Evolutionary conservation across 2,888 invertebrate genomes (phyloP).

Genomic region (Caenorhabditis imperialis): DNA sequence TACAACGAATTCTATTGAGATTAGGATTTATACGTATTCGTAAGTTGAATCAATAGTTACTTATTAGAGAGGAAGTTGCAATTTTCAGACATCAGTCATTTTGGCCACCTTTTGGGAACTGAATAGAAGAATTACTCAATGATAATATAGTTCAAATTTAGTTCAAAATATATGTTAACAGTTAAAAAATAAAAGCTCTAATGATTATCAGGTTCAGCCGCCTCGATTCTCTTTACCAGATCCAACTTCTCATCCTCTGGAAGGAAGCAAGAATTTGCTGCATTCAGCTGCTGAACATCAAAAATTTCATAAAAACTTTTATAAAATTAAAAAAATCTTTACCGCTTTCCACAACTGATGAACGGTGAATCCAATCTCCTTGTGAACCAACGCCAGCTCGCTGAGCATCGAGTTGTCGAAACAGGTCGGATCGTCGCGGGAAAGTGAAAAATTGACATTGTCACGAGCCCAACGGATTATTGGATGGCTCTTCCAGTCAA

Average conservation of each 20-base stretch:
- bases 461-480: slow-evolving; percentile 81
- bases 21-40: too few relatives aligned
- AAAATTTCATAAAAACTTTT: too few relatives aligned
- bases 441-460: slow-evolving; percentile 82
- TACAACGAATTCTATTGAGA: too few relatives aligned
- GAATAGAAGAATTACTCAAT: too few relatives aligned
- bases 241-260: slow-evolving; percentile 80
- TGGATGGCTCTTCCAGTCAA: slow-evolving; percentile 79
- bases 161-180: too few relatives aligned
- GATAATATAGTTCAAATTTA: too few relatives aligned
- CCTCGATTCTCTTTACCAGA: slow-evolving; percentile 77
- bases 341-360: slow-evolving; percentile 81
- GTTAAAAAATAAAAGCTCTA: too few relatives aligned
- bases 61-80: too few relatives aligned
- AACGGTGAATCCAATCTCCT: slow-evolving; percentile 80
- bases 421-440: slow-evolving; percentile 82
- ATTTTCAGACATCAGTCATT: too few relatives aligned
- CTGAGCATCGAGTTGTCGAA: slow-evolving; percentile 80
- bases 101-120: too few relatives aligned
- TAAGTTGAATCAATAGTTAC: too few relatives aligned
- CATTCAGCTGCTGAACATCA: slow-evolving; percentile 82
- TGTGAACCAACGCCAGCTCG: slow-evolving; percentile 80
- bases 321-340: too few relatives aligned
- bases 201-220: slow-evolving; percentile 73
- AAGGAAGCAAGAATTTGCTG: slow-evolving; percentile 80